phyloP scores from a whole-genome alignment of 2,888 invertebrate species.

The Ferdinandea cuprea region DNA sequence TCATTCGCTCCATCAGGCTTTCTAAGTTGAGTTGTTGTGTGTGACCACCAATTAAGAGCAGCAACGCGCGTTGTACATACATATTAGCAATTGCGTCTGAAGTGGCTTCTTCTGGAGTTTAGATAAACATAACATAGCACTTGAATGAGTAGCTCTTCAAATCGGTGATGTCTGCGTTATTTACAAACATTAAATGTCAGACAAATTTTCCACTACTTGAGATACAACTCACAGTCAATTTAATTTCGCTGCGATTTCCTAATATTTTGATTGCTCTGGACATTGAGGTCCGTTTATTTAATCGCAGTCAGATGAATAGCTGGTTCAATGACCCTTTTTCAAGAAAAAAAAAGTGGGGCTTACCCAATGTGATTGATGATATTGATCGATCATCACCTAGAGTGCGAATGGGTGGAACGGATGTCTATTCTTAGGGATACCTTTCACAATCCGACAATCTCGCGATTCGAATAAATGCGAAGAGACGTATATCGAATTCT shows the following conservation, averaged over 20 bases:
- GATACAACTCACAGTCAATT: constrained; percentile 37
- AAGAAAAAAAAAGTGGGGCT: background rate
- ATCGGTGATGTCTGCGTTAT: constrained; percentile 16
- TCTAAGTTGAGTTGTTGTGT: background rate
- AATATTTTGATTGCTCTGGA: constrained; percentile 30
- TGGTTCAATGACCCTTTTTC: constrained; percentile 38
- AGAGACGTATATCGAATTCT: background rate
- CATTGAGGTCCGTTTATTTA: constrained; percentile 13
- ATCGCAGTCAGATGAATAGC: constrained; percentile 9
- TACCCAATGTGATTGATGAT: constrained; percentile 1
- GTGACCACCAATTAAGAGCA: constrained; percentile 55
- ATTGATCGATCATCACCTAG: constrained; percentile 23
- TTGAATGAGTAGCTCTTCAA: constrained; percentile 25
- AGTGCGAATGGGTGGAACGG: background rate
- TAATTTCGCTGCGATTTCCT: constrained; percentile 7
- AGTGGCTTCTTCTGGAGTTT: constrained; percentile 63
- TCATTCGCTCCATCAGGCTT: background rate
- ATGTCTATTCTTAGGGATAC: background rate
- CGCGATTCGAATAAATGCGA: no score
- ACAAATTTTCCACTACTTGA: constrained; percentile 50
- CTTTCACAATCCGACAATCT: constrained; percentile 3
- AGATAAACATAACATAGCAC: constrained; percentile 60
- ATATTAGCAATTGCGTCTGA: constrained; percentile 51
- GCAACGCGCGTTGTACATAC: constrained; percentile 35
- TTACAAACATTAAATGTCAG: constrained; percentile 35